Conservation (phyloP, 2,113 vertebrate genomes). For the Nycticryphes semicollaris region DNA sequence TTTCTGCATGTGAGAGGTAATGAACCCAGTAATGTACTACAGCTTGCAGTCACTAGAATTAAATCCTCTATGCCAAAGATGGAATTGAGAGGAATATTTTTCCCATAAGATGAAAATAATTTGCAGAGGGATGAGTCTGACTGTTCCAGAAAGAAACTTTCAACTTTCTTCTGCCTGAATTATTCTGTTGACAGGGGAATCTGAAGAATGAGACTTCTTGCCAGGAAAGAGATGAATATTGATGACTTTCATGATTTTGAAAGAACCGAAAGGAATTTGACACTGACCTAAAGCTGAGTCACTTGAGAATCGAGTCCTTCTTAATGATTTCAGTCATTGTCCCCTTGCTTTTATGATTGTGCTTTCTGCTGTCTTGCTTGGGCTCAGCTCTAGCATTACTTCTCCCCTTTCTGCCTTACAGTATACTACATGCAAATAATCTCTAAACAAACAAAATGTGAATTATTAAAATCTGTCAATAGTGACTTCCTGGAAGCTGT, state of each 20-base stretch:
- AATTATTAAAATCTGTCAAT: background rate
- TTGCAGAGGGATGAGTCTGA: background rate
- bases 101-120: background rate
- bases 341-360: background rate
- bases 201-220: constrained; percentile 20
- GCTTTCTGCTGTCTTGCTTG: background rate
- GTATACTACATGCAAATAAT: background rate
- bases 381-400: background rate
- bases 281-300: background rate
- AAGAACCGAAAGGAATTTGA: constrained; percentile 7
- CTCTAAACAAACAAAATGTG: background rate
- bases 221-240: constrained; percentile 4
- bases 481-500: background rate
- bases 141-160: constrained; percentile 3
- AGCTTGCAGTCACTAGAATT: background rate
- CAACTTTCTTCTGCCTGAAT: background rate
- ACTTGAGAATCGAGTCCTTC: background rate
- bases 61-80: background rate
- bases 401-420: background rate
- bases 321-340: background rate
- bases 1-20: background rate
- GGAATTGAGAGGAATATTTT: background rate
- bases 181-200: constrained; percentile 18
- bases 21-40: background rate
- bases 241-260: constrained; percentile 6